These are phyloP conservation scores for Sicus ferrugineus DNA, from an alignment of 2,888 invertebrate species.

Conservation along the genomic window DNA sequence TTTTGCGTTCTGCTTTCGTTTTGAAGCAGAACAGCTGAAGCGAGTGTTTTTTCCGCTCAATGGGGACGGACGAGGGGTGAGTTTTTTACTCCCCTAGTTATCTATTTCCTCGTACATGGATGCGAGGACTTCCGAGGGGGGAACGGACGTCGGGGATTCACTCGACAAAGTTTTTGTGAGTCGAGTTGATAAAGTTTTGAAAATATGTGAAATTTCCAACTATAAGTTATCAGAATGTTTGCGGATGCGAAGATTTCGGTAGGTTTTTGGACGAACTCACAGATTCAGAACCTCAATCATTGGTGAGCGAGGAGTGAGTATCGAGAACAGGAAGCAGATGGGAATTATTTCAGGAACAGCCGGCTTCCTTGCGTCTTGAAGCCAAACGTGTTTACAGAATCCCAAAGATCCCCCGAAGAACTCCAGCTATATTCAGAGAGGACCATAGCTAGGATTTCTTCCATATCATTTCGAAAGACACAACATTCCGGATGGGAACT, in stretches of 20 bases:
- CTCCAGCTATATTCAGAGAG: too few species aligned
- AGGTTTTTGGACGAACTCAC: background rate
- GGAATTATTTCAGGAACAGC: background rate
- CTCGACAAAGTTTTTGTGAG: background rate
- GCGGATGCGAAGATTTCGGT: background rate
- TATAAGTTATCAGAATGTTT: background rate
- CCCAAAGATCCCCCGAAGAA: too few species aligned
- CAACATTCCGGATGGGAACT: too few species aligned
- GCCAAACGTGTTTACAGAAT: too few species aligned
- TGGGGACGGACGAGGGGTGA: conserved; percentile 38
- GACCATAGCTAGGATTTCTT: too few species aligned
- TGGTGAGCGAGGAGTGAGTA: background rate
- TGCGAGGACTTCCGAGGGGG: background rate
- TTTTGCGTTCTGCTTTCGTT: conserved; percentile 19
- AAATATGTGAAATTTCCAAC: background rate
- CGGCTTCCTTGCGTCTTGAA: too few species aligned
- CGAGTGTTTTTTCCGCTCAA: conserved; percentile 30
- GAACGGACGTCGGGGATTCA: background rate
- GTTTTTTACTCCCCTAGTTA: conserved; percentile 40
- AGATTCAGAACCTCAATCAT: background rate
- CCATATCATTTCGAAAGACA: too few species aligned
- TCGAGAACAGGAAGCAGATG: background rate
- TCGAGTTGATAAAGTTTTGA: conserved; percentile 16
- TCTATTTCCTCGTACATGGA: background rate
- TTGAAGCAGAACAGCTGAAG: background rate